These are phyloP conservation scores for Fragariocoptes setiger DNA, from an alignment of 1,140 invertebrate species.

Conservation along the genomic window DNA sequence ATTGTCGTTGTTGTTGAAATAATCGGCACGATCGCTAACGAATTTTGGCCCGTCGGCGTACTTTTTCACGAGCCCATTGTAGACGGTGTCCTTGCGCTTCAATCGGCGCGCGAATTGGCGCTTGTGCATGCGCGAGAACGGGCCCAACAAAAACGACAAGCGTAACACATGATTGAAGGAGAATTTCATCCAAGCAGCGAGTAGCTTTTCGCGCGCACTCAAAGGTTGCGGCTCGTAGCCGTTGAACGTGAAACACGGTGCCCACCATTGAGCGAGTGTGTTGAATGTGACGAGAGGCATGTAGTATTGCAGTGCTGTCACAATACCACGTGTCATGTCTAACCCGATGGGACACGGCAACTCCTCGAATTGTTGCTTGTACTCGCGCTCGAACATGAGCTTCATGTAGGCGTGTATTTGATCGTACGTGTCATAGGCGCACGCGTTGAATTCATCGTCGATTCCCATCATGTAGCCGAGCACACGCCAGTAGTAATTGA, in stretches of 20 bases:
- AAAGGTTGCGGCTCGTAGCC: background rate
- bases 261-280: background rate
- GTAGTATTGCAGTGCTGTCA: background rate
- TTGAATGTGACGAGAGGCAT: background rate
- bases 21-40: background rate
- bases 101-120: background rate
- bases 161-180: background rate
- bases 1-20: background rate
- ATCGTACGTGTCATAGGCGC: conserved; percentile 17
- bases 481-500: conserved; percentile 47
- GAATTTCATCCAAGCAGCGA: background rate
- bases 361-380: background rate
- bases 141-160: background rate
- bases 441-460: conserved; percentile 34
- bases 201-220: background rate
- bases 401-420: conserved; percentile 14
- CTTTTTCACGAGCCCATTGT: background rate
- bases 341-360: background rate
- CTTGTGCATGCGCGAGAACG: background rate
- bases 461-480: conserved; percentile 46
- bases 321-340: background rate
- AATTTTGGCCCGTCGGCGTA: background rate
- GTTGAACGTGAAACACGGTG: background rate
- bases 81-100: background rate
- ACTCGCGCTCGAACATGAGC: conserved; percentile 2